Conservation (phyloP, 1,140 invertebrate genomes). For the Drosophila tsacasi region DNA sequence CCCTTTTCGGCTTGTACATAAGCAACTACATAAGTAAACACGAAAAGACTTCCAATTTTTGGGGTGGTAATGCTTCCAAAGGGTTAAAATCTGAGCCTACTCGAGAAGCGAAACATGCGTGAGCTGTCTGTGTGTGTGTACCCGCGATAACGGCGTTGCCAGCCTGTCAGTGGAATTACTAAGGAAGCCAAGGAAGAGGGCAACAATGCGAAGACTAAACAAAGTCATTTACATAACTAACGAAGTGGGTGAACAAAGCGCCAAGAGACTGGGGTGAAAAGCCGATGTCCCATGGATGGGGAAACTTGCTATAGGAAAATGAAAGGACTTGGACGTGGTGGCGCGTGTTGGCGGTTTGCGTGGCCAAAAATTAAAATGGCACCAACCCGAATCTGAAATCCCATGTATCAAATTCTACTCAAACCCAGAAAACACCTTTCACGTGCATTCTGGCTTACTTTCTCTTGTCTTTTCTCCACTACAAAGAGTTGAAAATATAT, state of each 20-base stretch:
- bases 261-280: constrained; percentile 6
- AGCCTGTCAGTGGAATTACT: constrained; percentile 66
- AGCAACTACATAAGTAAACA: constrained; percentile 38
- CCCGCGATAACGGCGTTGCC: constrained; percentile 67
- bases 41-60: constrained; percentile 43
- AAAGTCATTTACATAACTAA: constrained; percentile 82
- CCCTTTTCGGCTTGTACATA: constrained; percentile 60
- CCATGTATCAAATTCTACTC: constrained; percentile 67
- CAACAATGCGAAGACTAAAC: constrained; percentile 67
- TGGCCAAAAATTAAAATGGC: constrained; percentile 61
- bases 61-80: constrained; percentile 58
- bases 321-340: constrained; percentile 26
- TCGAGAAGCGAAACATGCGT: constrained; percentile 64
- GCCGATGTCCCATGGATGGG: not conserved
- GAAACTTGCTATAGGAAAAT: not conserved
- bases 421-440: constrained; percentile 24
- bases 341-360: constrained; percentile 66
- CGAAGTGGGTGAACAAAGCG: constrained; percentile 74
- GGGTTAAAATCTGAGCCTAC: constrained; percentile 80
- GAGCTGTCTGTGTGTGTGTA: constrained; percentile 25
- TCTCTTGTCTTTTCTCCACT: not conserved
- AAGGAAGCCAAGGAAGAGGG: constrained; percentile 40
- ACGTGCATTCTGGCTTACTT: constrained; percentile 49
- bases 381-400: constrained; percentile 54
- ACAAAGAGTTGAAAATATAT: not conserved